Base-by-base conservation (phyloP, 2,888 invertebrate genomes). In the Lamellibrachia satsuma region DNA sequence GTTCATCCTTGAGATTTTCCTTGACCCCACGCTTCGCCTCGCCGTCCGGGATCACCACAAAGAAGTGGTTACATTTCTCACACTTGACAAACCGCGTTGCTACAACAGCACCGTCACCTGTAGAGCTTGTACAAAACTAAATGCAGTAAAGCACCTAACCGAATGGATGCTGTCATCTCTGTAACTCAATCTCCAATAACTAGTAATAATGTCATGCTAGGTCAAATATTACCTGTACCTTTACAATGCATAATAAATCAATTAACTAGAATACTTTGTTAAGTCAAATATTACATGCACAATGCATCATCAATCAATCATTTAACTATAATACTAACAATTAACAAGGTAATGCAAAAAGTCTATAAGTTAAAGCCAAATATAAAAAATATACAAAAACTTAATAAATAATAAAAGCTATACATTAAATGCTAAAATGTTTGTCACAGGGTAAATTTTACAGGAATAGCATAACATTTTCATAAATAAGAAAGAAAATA, bases 1-100 rank as follows among this genome's bases (percentile, higher is more conserved):
- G 93, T 22, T 94, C 94, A 90, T 94, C 94, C 60, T 94, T 94
- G 55, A 57, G 52, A 15, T 94, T 93, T 91, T 96, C 98, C 96
- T 98, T 98, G 94, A 98, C 97, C 95, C 97, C 98, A 97, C 98
- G 98, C 97, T 99, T 98, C 52, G 98, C 98, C 97, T 99, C 99
- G 90, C 98, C 98, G 95, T 99, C 99, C 94, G 98, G 98, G 93
- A 99, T 97, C 52, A 99, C 99, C 75, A 99, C 99, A 96, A 99
- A 99, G 97, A 99, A 99, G 96, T 99, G 99, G 97, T 99, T 98
- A 96, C 99, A 99, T 96, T 99, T 99, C 97, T 99, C 99, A 97
- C 99, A 99, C 97, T 99, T 99, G 90, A 99, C 99, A 97, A 99
- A 99, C 94, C 99, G 97, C 91, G 99, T 99, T 92, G 99, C 99